Evolutionary conservation across 2,888 invertebrate genomes (phyloP).

Genomic region (Diadromus collaris): DNA sequence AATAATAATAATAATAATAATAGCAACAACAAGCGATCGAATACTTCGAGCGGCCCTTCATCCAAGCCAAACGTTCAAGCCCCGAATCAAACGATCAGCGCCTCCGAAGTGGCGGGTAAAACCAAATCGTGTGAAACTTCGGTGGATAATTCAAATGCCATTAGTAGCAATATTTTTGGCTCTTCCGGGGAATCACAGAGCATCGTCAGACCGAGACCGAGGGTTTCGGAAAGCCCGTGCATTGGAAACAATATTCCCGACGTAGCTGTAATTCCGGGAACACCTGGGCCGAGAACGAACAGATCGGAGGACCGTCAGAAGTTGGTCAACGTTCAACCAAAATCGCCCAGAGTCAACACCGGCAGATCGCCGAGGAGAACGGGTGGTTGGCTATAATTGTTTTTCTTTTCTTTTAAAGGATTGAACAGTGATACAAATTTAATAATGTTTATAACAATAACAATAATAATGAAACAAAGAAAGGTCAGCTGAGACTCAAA

Average conservation of each 20-base stretch:
- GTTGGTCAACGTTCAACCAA: conserved; percentile 65
- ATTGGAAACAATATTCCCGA: conserved; percentile 57
- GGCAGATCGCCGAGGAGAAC: conserved; percentile 63
- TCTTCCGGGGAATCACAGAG: conserved; percentile 26
- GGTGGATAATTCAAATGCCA: conserved; percentile 6
- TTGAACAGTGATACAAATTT: conserved; percentile 43
- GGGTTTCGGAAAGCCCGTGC: conserved; percentile 35
- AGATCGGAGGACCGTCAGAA: conserved; percentile 62
- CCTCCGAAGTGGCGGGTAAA: conserved; percentile 15
- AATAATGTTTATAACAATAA: conserved; percentile 11
- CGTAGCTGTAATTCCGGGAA: conserved; percentile 64
- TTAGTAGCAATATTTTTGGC: conserved; percentile 3
- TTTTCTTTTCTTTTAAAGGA: conserved; percentile 4
- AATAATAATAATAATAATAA: background rate
- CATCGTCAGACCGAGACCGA: conserved; percentile 50
- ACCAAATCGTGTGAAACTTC: conserved; percentile 2
- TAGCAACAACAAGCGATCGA: background rate
- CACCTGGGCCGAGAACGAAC: conserved; percentile 55
- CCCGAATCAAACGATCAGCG: background rate
- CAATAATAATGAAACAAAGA: background rate
- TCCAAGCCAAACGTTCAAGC: conserved; percentile 18
- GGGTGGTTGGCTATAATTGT: conserved; percentile 60
- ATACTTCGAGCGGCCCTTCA: background rate
- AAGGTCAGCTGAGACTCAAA: background rate
- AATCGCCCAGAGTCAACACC: conserved; percentile 65